These are phyloP conservation scores for Smutsia temminckii DNA, from an alignment of 2,797 vertebrate genomes.

Conservation along the genomic window DNA sequence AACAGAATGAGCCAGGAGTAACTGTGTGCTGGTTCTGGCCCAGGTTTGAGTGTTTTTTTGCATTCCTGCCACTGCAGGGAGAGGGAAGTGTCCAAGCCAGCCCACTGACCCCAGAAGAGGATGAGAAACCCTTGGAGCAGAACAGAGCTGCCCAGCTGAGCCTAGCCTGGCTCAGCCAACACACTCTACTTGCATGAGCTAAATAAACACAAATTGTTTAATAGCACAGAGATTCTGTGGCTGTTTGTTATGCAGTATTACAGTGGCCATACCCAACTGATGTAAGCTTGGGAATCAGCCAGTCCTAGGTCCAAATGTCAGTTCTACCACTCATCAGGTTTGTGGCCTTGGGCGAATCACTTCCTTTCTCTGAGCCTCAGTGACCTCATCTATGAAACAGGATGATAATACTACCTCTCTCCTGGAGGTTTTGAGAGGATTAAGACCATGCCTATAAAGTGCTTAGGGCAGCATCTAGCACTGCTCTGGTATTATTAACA, in stretches of 20 bases:
- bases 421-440: neutral
- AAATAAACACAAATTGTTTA: neutral
- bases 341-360: neutral
- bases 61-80: rapidly evolving
- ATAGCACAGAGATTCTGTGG: neutral
- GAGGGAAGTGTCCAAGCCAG: neutral
- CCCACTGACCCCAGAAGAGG: neutral
- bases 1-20: neutral
- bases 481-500: neutral
- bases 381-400: neutral
- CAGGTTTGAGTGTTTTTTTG: neutral
- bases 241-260: neutral
- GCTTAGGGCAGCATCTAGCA: neutral
- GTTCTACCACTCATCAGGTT: neutral
- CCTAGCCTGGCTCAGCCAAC: neutral
- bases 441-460: neutral
- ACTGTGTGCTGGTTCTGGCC: neutral
- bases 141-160: neutral
- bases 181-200: neutral
- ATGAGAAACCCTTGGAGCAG: neutral
- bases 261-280: neutral
- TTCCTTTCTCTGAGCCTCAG: neutral
- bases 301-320: neutral
- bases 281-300: neutral
- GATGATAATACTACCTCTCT: neutral